phyloP scores from a whole-genome alignment of 2,113 vertebrate genomes.

The Proterorhinus semilunaris region DNA sequence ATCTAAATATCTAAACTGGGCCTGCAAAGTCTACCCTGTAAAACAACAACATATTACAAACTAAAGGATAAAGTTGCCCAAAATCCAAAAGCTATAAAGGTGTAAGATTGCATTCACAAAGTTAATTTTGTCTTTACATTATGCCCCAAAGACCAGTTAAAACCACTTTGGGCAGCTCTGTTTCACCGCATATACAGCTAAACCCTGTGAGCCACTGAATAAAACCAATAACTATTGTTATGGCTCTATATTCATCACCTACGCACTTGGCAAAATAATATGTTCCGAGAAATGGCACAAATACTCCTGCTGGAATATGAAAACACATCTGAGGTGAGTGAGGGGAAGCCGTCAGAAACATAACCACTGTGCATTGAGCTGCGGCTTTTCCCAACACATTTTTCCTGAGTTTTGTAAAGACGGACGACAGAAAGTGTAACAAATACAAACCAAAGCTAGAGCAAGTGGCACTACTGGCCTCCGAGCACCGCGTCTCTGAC shows the following conservation, averaged over 20 bases:
- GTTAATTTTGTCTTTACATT: no score
- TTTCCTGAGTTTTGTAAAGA: not conserved
- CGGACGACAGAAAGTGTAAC: not conserved
- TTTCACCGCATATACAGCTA: not conserved
- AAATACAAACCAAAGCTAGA: conserved; percentile 2
- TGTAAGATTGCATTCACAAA: no score
- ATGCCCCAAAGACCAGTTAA: no score
- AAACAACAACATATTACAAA: no score
- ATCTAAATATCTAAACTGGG: no score
- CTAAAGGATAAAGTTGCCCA: no score
- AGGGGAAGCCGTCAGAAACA: not conserved
- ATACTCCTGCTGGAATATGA: conserved; percentile 2
- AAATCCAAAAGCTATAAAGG: no score
- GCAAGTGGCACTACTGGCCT: not conserved
- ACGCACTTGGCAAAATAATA: not conserved
- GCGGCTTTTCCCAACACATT: not conserved
- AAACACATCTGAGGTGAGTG: not conserved
- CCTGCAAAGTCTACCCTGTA: no score
- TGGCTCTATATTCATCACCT: not conserved
- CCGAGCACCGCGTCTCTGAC: not conserved
- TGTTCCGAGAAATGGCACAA: not conserved
- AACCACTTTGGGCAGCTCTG: no score
- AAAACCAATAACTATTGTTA: not conserved
- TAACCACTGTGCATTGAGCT: not conserved
- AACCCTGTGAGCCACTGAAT: not conserved